Percentiles rank a stretch among this genome's conserved stretches.
These are phyloP conservation scores for Noctua pronuba DNA, from an alignment of 2,888 invertebrate genomes.

Conservation along the genomic window DNA sequence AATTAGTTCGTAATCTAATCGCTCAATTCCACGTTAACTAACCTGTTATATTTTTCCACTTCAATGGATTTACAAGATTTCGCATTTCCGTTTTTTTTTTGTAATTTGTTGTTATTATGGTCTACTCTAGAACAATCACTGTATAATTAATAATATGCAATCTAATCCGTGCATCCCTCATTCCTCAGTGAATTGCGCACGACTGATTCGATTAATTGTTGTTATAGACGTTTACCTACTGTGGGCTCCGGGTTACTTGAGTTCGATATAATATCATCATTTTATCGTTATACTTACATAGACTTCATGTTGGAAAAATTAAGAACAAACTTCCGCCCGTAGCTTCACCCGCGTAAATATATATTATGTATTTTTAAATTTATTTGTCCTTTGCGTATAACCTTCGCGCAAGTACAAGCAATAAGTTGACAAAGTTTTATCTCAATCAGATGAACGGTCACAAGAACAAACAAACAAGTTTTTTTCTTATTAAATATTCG, in stretches of 20 bases:
- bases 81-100: conserved; percentile 38
- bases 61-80: conserved; percentile 13
- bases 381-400: not conserved
- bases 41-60: conserved; percentile 23
- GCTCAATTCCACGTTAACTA: not conserved
- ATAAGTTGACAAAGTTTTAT: not conserved
- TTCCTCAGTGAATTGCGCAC: not conserved
- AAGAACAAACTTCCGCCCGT: not conserved
- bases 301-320: not conserved
- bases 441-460: not conserved
- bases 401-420: not conserved
- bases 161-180: not conserved
- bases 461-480: not conserved
- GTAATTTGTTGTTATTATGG: conserved; percentile 27
- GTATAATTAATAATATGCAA: conserved; percentile 2
- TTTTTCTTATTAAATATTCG: not conserved
- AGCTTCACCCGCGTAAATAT: not conserved
- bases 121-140: conserved; percentile 4
- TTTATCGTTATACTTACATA: not conserved
- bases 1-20: conserved; percentile 26
- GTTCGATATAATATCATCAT: not conserved
- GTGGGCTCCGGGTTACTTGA: not conserved
- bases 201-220: conserved; percentile 22
- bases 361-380: not conserved
- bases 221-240: not conserved